Evolutionary conservation across 2,113 vertebrate genomes (phyloP).

Genomic region (Brachyhypopomus gauderio): DNA sequence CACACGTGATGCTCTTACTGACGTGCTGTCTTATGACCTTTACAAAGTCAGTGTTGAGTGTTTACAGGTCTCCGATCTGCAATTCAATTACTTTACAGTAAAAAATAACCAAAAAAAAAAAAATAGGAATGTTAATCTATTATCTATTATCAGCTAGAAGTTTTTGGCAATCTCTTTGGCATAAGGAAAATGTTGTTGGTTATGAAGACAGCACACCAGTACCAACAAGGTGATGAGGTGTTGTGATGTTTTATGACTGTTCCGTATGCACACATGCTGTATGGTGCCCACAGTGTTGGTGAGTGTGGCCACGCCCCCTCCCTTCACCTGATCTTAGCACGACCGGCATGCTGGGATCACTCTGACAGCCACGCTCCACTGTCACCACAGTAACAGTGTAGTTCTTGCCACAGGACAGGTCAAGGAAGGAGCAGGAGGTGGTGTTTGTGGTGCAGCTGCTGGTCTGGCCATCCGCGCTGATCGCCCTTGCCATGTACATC

Average conservation of each 20-base stretch:
- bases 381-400: conserved; percentile 62
- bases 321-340: conserved; percentile 67
- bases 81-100: no score
- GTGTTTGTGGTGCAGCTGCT: conserved; percentile 64
- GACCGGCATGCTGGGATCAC: conserved; percentile 62
- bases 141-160: no score
- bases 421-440: conserved; percentile 63
- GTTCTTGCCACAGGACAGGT: conserved; percentile 67
- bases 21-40: neutral
- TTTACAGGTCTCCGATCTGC: no score
- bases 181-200: no score
- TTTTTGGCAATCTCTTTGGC: no score
- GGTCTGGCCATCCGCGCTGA: neutral
- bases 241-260: no score
- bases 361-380: conserved; percentile 67
- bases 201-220: no score
- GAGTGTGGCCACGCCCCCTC: neutral
- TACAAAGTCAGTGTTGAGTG: neutral
- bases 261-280: no score
- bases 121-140: no score
- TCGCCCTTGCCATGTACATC: conserved; percentile 60
- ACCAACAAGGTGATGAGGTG: no score
- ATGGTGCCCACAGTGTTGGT: neutral
- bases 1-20: neutral
- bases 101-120: no score